Percentiles rank a stretch among this genome's conserved stretches.
phyloP scores from a whole-genome alignment of 2,113 vertebrate genomes.

The Numenius arquata region DNA sequence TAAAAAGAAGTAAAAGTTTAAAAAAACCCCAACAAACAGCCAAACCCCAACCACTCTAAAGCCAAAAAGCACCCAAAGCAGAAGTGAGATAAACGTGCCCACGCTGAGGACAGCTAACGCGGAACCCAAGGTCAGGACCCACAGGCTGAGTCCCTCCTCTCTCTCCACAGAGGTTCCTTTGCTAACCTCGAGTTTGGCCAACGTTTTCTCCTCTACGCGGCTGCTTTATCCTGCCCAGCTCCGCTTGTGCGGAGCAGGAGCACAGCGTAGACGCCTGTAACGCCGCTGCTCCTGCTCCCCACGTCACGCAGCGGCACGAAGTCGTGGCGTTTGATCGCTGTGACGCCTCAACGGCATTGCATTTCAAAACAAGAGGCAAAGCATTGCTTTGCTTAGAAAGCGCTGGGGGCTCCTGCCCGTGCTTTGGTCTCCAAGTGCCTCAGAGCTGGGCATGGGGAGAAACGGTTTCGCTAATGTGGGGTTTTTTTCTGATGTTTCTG shows the following conservation, averaged over 20 bases:
- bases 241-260: neutral
- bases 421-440: neutral
- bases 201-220: too few relatives aligned
- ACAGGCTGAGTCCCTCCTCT: neutral
- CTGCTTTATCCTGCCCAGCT: neutral
- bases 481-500: neutral
- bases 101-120: neutral
- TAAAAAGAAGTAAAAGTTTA: neutral
- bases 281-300: neutral
- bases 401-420: accelerated
- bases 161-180: neutral
- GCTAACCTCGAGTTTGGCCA: neutral
- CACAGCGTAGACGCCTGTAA: neutral
- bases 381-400: neutral
- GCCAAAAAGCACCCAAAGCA: neutral
- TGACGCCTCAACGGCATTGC: accelerated
- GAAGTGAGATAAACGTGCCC: neutral
- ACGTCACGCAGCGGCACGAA: accelerated
- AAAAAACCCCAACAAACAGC: too few relatives aligned
- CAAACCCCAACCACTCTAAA: neutral
- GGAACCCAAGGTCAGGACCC: neutral
- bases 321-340: accelerated
- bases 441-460: accelerated
- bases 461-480: neutral
- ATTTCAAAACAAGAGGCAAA: neutral